These are phyloP conservation scores for Macrobrachium nipponense DNA, from an alignment of 1,140 invertebrate species.

Conservation along the genomic window DNA sequence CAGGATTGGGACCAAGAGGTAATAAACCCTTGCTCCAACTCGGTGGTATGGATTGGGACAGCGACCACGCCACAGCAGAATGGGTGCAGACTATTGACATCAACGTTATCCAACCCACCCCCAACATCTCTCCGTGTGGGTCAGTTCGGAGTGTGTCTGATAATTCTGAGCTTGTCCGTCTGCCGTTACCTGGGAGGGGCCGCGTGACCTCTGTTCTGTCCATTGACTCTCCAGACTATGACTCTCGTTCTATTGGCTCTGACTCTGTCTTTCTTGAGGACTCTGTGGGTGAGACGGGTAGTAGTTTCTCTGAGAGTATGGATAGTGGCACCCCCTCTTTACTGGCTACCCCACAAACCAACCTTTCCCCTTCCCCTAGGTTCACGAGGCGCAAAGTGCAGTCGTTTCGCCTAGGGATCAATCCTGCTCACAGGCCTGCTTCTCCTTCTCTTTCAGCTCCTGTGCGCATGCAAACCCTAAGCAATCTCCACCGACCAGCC, in stretches of 20 bases:
- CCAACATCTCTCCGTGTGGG: constrained; percentile 63
- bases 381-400: constrained; percentile 36
- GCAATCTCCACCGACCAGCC: neutral
- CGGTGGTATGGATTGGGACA: constrained; percentile 64
- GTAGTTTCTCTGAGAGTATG: constrained; percentile 51
- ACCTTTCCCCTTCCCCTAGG: constrained; percentile 35
- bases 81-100: constrained; percentile 64
- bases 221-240: constrained; percentile 49
- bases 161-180: constrained; percentile 28
- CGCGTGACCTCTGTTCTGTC: constrained; percentile 38
- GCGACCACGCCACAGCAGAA: constrained; percentile 61
- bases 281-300: constrained; percentile 46
- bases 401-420: constrained; percentile 58
- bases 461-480: constrained; percentile 5
- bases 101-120: constrained; percentile 65
- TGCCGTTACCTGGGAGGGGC: constrained; percentile 46
- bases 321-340: constrained; percentile 37
- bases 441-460: constrained; percentile 16
- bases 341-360: constrained; percentile 18
- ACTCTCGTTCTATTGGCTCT: constrained; percentile 61
- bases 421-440: constrained; percentile 26
- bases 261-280: constrained; percentile 64
- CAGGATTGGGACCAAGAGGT: constrained; percentile 37
- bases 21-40: constrained; percentile 57
- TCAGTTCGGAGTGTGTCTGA: constrained; percentile 63